phyloP scores from a whole-genome alignment of 2,888 invertebrate genomes.

The Parthenolecanium corni region DNA sequence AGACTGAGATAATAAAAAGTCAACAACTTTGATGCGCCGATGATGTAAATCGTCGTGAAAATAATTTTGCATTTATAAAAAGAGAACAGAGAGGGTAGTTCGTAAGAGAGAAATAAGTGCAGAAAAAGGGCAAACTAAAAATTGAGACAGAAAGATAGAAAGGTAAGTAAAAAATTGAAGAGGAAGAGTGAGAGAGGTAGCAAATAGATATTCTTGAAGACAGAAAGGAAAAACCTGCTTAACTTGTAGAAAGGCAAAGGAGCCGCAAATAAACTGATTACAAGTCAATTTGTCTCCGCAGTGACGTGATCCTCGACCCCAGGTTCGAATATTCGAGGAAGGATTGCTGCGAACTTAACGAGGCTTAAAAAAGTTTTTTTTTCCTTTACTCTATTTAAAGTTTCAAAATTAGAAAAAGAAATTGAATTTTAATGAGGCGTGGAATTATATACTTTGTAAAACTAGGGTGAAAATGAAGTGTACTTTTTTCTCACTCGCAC shows the following conservation, averaged over 20 bases:
- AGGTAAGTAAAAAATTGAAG: too few relatives aligned
- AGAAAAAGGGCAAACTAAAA: too few relatives aligned
- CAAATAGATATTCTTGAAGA: neutral
- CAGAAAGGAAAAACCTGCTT: neutral
- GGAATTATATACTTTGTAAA: constrained; percentile 10
- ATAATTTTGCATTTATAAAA: too few relatives aligned
- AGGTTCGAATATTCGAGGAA: neutral
- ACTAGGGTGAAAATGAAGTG: constrained; percentile 21
- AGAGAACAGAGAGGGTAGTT: too few relatives aligned
- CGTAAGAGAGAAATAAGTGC: too few relatives aligned
- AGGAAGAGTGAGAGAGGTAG: too few relatives aligned
- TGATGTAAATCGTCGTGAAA: too few relatives aligned
- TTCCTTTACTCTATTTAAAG: constrained; percentile 1
- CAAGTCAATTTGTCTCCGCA: constrained; percentile 23
- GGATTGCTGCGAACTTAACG: constrained; percentile 15
- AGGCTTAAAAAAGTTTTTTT: constrained; percentile 25
- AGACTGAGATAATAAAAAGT: too few relatives aligned
- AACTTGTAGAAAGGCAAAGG: constrained; percentile 6
- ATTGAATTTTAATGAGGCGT: constrained; percentile 28
- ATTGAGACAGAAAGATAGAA: too few relatives aligned
- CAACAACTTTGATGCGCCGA: too few relatives aligned
- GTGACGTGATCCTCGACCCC: neutral
- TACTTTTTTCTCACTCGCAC: too few relatives aligned
- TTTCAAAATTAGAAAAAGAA: constrained; percentile 29
- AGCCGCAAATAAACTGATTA: constrained; percentile 28